Evolutionary conservation across 2,888 invertebrate genomes (phyloP), one percentile per base, ranked within the genome.

Genomic region (Nomada hirtipes): DNA sequence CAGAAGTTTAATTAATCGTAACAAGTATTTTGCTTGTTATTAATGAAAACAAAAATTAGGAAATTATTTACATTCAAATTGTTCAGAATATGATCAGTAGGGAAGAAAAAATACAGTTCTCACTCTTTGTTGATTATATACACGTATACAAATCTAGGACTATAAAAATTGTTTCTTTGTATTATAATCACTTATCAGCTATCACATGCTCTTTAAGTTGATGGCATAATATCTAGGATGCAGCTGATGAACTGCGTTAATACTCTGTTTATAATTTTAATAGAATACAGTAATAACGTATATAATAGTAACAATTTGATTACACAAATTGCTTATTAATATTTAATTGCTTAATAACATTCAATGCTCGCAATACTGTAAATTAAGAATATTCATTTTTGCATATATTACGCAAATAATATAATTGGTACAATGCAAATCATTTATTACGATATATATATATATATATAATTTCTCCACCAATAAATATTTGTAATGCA

Each of bases 41-140:
- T 71, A 68, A 65, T 64, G 73, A 47, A 76, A 75, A 89, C 88
- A 85, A 86, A 84, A 88, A 80, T 83, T 85, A 85, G 87, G 85
- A 76, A 85, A 86, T 88, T 90, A 92, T 91, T 87, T 91, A 92
- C 91, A 80, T 90, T 88, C 83, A 82, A 89, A 77, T 83, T 79
- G 83, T 81, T 84, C 26, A 20, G 60, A 60, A 63, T 59, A 75
- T 55, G 57, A 57, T 76, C 68, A 53, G 77, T 59, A 76, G 61
- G 59, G 74, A 82, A 71, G 73, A 50, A 76, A 73, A 81, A 76
- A 82, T 79, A 76, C 63, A 76, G 69, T 76, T 75, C 69, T 79
- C 72, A 77, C 44, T 86, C 59, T 69, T 57, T 42, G 29, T 70
- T 52, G 59, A 64, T 84, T 82, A 80, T 84, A 63, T 79, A 75